Evolutionary conservation across 2,888 invertebrate genomes (phyloP), one percentile per base, ranked within the genome.

Genomic region (Anorthoa munda): DNA sequence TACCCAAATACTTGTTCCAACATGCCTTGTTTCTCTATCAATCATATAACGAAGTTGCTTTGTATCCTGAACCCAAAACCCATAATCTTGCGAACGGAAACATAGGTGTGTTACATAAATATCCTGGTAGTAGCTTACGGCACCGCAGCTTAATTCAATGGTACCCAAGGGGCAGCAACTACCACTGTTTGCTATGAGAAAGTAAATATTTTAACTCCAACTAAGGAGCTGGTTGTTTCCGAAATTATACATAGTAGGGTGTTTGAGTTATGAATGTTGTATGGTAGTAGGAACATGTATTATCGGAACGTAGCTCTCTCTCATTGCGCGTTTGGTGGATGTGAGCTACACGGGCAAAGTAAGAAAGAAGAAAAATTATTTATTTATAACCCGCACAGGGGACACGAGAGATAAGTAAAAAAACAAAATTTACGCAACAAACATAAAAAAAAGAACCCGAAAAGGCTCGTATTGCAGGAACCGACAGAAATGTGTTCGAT

Each of bases 91-190:
- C 3, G 13, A 66, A 68, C 58, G 45, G 9, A 31, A 65, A 71
- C 66, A 66, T 61, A 74, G 66, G 69, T 69, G 66, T 66, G 48
- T 23, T 66, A 82, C 76, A 75, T 83, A 81, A 81, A 85, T 77
- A 83, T 72, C 23, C 39, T 17, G 51, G 23, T 66, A 61, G 15
- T 70, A 63, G 80, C 86, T 76, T 59, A 67, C 61, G 79, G 85
- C 76, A 60, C 70, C 76, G 75, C 68, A 83, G 77, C 83, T 86
- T 83, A 87, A 87, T 85, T 85, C 87, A 82, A 87, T 87, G 87
- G 80, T 61, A 68, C 87, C 86, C 86, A 7, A 13, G 83, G 76
- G 87, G 73, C 63, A 75, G 56, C 61, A 70, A 76, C 82, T 79
- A 77, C 78, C 82, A 51, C 66, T 76, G 80, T 83, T 85, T 74